Percentiles rank a stretch among this genome's conserved stretches.
phyloP scores from a whole-genome alignment of 2,113 vertebrate genomes.

The Carassius auratus region DNA sequence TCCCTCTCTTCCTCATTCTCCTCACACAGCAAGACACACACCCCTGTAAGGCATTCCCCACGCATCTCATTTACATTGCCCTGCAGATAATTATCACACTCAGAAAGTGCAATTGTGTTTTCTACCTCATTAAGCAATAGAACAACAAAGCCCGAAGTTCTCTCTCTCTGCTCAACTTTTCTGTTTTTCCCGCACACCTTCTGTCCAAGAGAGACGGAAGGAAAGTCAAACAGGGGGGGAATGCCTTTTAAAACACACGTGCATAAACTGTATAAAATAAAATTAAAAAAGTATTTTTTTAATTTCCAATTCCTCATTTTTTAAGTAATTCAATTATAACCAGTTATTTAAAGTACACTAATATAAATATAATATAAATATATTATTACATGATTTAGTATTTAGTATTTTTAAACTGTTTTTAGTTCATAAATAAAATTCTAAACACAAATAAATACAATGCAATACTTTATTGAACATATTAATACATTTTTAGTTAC shows the following conservation, averaged over 20 bases:
- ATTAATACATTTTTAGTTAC: no score
- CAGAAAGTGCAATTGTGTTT: conserved; percentile 80
- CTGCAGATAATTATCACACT: conserved; percentile 79
- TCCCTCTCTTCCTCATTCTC: conserved; percentile 66
- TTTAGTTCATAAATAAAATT: no score
- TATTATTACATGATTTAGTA: no score
- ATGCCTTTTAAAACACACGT: not conserved
- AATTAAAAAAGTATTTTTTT: no score
- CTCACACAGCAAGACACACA: conserved; percentile 74
- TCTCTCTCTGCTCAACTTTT: not conserved
- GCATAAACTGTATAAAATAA: no score
- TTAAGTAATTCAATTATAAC: no score
- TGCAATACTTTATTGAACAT: no score
- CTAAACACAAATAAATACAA: no score
- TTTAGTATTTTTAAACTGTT: no score
- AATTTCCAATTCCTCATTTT: no score
- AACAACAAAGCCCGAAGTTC: conserved; percentile 63
- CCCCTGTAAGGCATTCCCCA: conserved; percentile 74
- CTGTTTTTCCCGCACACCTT: conserved; percentile 60
- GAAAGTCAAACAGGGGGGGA: not conserved
- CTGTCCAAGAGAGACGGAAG: conserved; percentile 43
- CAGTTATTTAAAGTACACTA: no score
- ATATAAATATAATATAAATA: no score
- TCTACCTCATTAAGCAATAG: conserved; percentile 81
- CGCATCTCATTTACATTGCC: conserved; percentile 79